These are phyloP conservation scores for Neodiprion lecontei DNA, from an alignment of 1,140 invertebrate genomes.

Conservation along the genomic window DNA sequence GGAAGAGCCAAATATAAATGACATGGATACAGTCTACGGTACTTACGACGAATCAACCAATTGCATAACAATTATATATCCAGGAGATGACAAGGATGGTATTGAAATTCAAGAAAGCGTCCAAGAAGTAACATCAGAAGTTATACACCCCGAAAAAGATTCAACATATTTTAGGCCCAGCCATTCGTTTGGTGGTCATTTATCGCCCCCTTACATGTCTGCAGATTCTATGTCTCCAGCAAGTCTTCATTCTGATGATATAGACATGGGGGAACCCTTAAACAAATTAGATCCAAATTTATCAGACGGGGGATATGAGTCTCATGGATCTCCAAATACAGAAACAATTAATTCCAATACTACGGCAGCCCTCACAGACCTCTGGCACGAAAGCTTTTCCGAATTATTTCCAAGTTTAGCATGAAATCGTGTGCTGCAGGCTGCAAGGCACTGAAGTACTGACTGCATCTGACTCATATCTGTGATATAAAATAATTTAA, in stretches of 20 bases:
- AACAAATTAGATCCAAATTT: conserved; percentile 41
- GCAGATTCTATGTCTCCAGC: conserved; percentile 50
- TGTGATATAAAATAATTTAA: conserved; percentile 10
- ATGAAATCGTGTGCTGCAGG: conserved; percentile 38
- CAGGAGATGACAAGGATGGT: conserved; percentile 65
- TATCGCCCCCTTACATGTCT: conserved; percentile 41
- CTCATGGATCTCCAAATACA: conserved; percentile 49
- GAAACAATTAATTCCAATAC: conserved; percentile 36
- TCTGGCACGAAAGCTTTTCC: conserved; percentile 70
- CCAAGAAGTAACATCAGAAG: conserved; percentile 44
- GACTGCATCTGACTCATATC: neutral
- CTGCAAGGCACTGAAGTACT: neutral
- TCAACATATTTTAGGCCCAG: conserved; percentile 28
- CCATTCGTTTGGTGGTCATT: conserved; percentile 28
- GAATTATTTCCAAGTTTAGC: conserved; percentile 69
- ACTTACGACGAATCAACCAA: conserved; percentile 75
- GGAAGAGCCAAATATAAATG: conserved; percentile 39
- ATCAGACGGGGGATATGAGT: conserved; percentile 59
- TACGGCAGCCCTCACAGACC: conserved; percentile 60
- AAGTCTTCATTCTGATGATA: conserved; percentile 50
- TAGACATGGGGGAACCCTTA: conserved; percentile 28
- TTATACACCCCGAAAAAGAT: conserved; percentile 25
- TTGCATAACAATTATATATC: conserved; percentile 75
- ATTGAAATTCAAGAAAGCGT: conserved; percentile 51
- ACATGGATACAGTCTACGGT: conserved; percentile 65